Percentiles rank a stretch among this genome's conserved stretches.
Evolutionary conservation across 2,888 invertebrate genomes (phyloP).

Genomic region (Drosophila melanosoma): DNA sequence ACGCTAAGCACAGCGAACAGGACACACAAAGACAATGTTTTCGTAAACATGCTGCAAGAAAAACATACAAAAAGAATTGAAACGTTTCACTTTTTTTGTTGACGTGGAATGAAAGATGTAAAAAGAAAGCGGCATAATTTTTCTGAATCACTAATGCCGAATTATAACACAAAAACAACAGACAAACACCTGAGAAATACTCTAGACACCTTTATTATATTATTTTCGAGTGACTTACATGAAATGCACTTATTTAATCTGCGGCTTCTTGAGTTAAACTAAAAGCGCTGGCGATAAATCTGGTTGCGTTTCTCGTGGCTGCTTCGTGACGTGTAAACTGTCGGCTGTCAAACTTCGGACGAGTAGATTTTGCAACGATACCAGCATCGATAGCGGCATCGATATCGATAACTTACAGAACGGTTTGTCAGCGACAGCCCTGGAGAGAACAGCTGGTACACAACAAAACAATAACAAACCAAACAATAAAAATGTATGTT

Average conservation of each 20-base stretch:
- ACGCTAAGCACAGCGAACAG: constrained; percentile 77
- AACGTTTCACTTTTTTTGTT: constrained; percentile 74
- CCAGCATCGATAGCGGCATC: constrained; percentile 21
- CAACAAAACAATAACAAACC: constrained; percentile 54
- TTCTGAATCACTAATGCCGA: background rate
- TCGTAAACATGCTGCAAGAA: constrained; percentile 72
- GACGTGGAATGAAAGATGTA: constrained; percentile 71
- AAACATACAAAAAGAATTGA: constrained; percentile 10
- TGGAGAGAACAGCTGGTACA: constrained; percentile 40
- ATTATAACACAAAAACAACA: constrained; percentile 4
- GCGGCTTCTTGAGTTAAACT: constrained; percentile 50
- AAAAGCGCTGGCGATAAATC: constrained; percentile 33
- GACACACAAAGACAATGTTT: constrained; percentile 62
- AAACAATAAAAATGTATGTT: constrained; percentile 31
- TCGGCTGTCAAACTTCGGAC: constrained; percentile 80
- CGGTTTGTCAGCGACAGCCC: constrained; percentile 17
- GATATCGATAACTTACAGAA: background rate
- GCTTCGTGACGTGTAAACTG: constrained; percentile 82
- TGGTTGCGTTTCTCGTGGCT: constrained; percentile 67
- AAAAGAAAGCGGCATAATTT: constrained; percentile 21
- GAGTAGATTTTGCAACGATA: constrained; percentile 28
- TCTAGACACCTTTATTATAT: background rate
- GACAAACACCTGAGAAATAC: background rate
- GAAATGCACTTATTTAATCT: constrained; percentile 43
- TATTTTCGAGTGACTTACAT: constrained; percentile 59